These are phyloP conservation scores for Ceratina calcarata DNA, from an alignment of 1,140 invertebrate genomes.

Conservation along the genomic window DNA sequence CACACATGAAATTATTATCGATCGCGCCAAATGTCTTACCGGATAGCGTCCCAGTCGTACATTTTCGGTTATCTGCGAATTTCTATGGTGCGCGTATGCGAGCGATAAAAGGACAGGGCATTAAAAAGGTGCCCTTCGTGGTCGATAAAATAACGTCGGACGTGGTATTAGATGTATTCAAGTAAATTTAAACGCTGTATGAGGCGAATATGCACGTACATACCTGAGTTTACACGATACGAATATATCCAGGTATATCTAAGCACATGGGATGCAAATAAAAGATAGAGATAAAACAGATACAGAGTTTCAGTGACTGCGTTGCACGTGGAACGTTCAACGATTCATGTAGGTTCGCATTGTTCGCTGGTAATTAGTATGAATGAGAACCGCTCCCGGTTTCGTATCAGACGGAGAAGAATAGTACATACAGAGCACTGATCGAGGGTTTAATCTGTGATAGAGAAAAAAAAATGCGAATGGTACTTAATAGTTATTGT, in stretches of 20 bases:
- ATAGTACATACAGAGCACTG: neutral
- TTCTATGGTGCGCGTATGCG: constrained; percentile 10
- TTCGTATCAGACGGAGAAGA: neutral
- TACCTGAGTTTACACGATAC: too few relatives aligned
- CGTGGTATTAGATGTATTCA: neutral
- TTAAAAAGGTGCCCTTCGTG: neutral
- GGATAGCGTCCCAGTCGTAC: constrained; percentile 36
- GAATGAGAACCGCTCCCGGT: neutral
- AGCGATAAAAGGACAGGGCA: neutral
- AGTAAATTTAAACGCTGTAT: too few relatives aligned
- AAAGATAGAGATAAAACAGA: neutral
- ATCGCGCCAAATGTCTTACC: constrained; percentile 19
- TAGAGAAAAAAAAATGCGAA: constrained; percentile 12
- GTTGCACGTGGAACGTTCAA: neutral
- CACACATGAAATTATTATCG: constrained; percentile 48
- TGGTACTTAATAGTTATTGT: constrained; percentile 24
- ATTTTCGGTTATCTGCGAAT: constrained; percentile 29
- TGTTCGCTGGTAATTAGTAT: neutral
- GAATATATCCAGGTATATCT: too few relatives aligned
- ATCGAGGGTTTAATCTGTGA: neutral
- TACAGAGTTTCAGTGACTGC: neutral
- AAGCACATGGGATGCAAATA: neutral
- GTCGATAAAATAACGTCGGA: constrained; percentile 3
- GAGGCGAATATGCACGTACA: too few relatives aligned
- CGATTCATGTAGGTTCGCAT: neutral